phyloP scores from a whole-genome alignment of 2,113 vertebrate genomes.

The Potamarius usumacintae region DNA sequence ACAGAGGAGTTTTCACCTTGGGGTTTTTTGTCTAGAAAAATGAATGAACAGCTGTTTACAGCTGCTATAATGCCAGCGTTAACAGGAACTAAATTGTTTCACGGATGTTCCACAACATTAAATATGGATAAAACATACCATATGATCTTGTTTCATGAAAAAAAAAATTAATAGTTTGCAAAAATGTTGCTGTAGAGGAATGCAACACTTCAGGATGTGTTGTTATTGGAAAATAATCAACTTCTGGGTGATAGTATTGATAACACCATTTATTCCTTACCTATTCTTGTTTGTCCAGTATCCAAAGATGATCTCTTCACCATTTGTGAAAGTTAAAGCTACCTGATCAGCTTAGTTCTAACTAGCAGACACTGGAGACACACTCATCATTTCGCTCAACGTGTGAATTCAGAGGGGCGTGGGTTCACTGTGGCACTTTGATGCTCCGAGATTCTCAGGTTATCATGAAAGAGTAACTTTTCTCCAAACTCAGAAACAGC shows the following conservation, averaged over 20 bases:
- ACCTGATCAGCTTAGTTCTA: not conserved
- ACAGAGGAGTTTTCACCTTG: not conserved
- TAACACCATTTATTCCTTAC: not conserved
- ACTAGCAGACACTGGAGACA: not conserved
- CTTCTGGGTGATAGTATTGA: not conserved
- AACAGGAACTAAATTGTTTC: not conserved
- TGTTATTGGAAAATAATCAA: not conserved
- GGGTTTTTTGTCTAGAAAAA: not conserved
- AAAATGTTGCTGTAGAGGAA: not conserved
- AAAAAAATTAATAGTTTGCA: not conserved
- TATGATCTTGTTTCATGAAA: not conserved
- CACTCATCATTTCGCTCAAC: not conserved
- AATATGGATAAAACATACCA: not conserved
- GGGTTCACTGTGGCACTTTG: not conserved
- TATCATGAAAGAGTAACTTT: conserved; percentile 16
- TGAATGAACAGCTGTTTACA: not conserved
- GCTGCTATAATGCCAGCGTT: not conserved
- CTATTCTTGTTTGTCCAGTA: not conserved
- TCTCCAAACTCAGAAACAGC: not conserved
- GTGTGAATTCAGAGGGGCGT: not conserved
- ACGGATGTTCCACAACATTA: not conserved
- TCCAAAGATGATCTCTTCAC: not conserved
- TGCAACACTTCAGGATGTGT: not conserved
- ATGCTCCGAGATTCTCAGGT: not conserved
- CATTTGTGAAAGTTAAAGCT: not conserved